Base-by-base conservation (phyloP, 2,797 vertebrate genomes). In the Hypotaenidia philippensis region DNA sequence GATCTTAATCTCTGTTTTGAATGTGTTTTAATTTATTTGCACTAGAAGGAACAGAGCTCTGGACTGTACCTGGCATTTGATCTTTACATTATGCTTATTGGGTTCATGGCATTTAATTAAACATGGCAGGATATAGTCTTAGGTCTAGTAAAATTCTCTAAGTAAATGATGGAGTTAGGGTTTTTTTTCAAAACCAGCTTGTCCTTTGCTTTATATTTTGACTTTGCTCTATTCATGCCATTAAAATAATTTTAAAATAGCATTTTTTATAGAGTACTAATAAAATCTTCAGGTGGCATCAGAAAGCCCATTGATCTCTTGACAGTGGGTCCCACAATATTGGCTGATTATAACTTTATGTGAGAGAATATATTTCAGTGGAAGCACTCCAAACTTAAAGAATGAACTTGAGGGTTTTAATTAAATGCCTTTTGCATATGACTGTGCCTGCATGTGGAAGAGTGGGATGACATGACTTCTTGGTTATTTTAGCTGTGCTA, bases 331-430 rank as follows among this genome's bases (percentile, higher is more conserved):
- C 38, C 34, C 68, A 89, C 60, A 50, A 87, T 89, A 72, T 70
- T 74, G 78, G 47, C 66, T 92, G 89, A 94, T 86, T 79, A 76
- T 59, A 64, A 93, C 75, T 84, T 87, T 61, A 60, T 60, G 25
- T 49, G 26, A 71, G 60, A 81, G 52, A 77, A 82, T 2, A 18
- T 68, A 60, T 93, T 93, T 91, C 70, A 76, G 91, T 87, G 40
- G 86, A 94, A 94, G 70, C 64, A 81, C 78, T 96, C 83, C 72
- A 94, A 77, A 81, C 34, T 57, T 83, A 52, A 69, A 77, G 72
- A 75, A 69, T 70, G 57, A 80, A 86, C 95, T 91, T 31, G 64
- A 86, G 79, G 44, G 64, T 75, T 96, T 94, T 87, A 94, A 94
- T 93, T 90, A 92, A 85, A 83, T 47, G 36, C 52, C 50, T 55